Percentiles rank a stretch among this genome's conserved stretches.
Evolutionary conservation across 30 jellyfish, hydroid and myxozoan genomes (phyloP).

Genomic region (Nemopilema nomurai): DNA sequence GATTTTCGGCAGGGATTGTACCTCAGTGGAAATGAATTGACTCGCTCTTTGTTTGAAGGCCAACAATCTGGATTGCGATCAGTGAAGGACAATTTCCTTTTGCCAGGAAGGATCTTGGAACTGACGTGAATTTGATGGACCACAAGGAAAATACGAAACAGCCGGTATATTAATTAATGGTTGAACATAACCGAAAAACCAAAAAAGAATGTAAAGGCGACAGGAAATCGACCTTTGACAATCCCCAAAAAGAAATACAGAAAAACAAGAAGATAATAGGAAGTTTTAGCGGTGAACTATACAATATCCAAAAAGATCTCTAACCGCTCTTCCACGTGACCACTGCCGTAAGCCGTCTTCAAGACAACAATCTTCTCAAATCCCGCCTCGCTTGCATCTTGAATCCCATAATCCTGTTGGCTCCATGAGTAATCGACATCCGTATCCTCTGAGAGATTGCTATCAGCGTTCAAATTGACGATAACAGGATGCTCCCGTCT

Average conservation of each 20-base stretch:
- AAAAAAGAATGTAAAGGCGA: no score
- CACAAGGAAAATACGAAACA: not conserved
- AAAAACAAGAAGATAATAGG: no score
- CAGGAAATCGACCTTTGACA: not conserved
- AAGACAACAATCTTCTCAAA: slow-evolving; percentile 22
- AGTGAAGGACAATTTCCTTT: not conserved
- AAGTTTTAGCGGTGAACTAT: no score
- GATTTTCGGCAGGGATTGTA: no score
- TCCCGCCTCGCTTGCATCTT: slow-evolving; percentile 1
- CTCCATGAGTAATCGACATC: slow-evolving; percentile 34
- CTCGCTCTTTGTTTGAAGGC: not conserved
- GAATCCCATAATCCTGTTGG: slow-evolving; percentile 5
- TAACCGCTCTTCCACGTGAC: slow-evolving; percentile 59
- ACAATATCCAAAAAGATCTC: no score
- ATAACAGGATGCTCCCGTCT: slow-evolving; percentile 11
- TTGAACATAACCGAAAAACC: not conserved
- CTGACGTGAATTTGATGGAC: not conserved
- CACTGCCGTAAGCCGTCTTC: slow-evolving; percentile 11
- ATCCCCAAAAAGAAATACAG: not conserved
- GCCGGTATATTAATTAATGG: not conserved
- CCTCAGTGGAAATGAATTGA: no score
- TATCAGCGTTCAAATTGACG: slow-evolving; percentile 21
- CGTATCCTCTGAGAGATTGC: slow-evolving; percentile 17
- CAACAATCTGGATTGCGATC: no score
- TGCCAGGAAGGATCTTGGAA: not conserved